Evolutionary conservation across 2,113 vertebrate species (phyloP).

Genomic region (Donacobius atricapilla): DNA sequence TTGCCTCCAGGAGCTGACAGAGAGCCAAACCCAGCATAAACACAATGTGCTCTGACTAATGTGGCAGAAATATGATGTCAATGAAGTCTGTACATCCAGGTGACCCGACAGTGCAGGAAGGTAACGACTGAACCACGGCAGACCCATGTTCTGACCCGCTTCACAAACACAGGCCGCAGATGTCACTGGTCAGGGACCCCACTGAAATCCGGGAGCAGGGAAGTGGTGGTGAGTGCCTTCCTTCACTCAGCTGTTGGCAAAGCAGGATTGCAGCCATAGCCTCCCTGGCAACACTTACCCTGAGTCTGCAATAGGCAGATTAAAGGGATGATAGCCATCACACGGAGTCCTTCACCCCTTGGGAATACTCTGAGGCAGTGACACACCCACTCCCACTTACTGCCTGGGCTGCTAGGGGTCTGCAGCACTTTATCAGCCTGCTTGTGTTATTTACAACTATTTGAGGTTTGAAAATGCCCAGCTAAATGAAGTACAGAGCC

Average conservation of each 20-base stretch:
- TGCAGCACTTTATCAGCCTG: background rate
- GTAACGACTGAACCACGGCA: background rate
- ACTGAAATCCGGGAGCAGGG: background rate
- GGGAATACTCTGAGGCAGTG: background rate
- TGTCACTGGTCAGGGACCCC: background rate
- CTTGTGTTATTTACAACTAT: background rate
- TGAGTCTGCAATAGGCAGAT: background rate
- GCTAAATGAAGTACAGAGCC: background rate
- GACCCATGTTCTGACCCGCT: background rate
- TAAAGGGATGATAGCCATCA: background rate
- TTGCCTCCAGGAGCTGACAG: background rate
- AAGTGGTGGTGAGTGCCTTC: background rate
- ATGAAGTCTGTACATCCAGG: background rate
- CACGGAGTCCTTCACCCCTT: background rate
- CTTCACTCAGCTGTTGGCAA: background rate
- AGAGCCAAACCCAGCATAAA: background rate
- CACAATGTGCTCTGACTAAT: background rate
- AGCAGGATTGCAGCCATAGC: background rate
- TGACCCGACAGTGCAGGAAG: background rate
- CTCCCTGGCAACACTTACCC: background rate
- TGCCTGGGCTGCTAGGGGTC: background rate
- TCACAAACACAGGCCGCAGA: background rate
- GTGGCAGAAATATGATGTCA: background rate
- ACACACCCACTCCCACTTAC: background rate
- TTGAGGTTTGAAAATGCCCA: background rate